Percentiles rank a stretch among this genome's conserved stretches.
These are phyloP conservation scores for Halichoerus grypus DNA, from an alignment of 2,113 vertebrate species.

Conservation along the genomic window DNA sequence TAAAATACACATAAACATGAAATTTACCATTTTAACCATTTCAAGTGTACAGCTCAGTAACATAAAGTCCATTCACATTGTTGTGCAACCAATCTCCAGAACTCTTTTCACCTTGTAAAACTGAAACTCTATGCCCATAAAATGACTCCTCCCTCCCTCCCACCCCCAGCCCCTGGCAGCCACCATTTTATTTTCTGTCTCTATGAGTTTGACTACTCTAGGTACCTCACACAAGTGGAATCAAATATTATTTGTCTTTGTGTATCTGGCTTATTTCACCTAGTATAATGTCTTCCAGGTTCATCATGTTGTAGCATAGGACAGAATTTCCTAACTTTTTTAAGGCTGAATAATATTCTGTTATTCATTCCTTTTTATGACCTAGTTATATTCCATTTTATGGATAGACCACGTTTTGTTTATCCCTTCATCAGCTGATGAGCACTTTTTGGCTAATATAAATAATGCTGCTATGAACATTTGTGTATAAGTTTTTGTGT, in stretches of 20 bases:
- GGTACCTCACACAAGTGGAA: not conserved
- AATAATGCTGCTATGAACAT: not conserved
- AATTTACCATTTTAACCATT: not conserved
- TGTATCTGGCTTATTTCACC: not conserved
- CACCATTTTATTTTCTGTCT: not conserved
- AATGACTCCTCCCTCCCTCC: too few species aligned
- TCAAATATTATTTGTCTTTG: not conserved
- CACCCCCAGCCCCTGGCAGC: too few species aligned
- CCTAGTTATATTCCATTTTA: not conserved
- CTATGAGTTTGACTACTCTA: not conserved
- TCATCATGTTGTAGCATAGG: not conserved
- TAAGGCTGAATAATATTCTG: not conserved
- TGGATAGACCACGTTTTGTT: not conserved
- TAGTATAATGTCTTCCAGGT: not conserved
- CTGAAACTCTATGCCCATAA: not conserved
- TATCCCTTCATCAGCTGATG: not conserved
- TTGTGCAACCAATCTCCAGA: not conserved
- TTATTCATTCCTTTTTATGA: not conserved
- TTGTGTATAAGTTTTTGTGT: not conserved
- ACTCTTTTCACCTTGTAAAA: not conserved
- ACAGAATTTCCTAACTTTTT: not conserved
- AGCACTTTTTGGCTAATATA: not conserved
- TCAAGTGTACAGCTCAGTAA: not conserved
- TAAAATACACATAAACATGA: not conserved
- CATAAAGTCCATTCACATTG: not conserved